phyloP scores from a whole-genome alignment of 2,888 invertebrate species.

The Pachydiplax longipennis region DNA sequence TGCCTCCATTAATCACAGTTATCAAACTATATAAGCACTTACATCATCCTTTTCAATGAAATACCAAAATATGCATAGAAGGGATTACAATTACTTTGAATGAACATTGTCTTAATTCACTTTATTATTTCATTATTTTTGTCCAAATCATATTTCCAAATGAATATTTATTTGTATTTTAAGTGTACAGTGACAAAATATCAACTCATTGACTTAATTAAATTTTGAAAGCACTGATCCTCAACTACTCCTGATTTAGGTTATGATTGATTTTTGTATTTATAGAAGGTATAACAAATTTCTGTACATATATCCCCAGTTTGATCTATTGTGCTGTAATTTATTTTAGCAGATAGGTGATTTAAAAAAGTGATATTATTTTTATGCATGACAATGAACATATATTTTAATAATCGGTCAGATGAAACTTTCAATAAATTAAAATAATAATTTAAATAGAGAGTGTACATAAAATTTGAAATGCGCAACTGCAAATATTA shows the following conservation, averaged over 20 bases:
- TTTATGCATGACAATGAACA: constrained; percentile 28
- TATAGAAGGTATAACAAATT: not conserved
- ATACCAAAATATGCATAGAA: not conserved
- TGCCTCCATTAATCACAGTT: constrained; percentile 22
- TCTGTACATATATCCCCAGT: not conserved
- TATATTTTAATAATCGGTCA: constrained; percentile 40
- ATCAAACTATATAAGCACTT: not conserved
- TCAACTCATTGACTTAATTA: not conserved
- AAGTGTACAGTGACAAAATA: not conserved
- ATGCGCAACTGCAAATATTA: constrained; percentile 4
- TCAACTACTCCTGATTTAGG: constrained; percentile 32
- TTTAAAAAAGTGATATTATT: constrained; percentile 34
- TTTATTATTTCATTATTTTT: not conserved
- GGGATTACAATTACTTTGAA: not conserved
- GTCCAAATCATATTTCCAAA: not conserved
- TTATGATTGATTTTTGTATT: not conserved
- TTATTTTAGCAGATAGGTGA: constrained; percentile 24
- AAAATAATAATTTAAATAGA: constrained; percentile 18
- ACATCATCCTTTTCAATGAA: not conserved
- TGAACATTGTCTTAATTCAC: not conserved
- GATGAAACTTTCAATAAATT: constrained; percentile 25
- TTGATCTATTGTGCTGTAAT: constrained; percentile 35
- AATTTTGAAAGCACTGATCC: not conserved
- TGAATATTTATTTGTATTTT: not conserved
- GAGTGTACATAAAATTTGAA: constrained; percentile 5